phyloP scores from a whole-genome alignment of 92 coral and sea anemone genomes.

The Zoanthus gigantus region DNA sequence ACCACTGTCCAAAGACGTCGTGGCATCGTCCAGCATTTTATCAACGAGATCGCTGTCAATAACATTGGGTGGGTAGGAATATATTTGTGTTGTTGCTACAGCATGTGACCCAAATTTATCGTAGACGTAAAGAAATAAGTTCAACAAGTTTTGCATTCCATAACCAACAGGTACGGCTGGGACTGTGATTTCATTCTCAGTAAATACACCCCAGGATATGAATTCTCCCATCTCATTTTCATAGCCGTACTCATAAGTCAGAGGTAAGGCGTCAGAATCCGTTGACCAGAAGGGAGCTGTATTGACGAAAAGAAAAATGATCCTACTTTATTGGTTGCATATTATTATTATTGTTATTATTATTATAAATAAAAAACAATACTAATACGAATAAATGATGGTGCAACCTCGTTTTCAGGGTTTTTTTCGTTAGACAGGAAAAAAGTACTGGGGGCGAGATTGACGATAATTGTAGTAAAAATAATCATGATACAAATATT shows the following conservation, averaged over 20 bases:
- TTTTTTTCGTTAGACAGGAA: no score
- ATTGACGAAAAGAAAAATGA: neutral
- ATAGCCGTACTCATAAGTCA: slow-evolving; percentile 54
- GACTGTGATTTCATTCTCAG: slow-evolving; percentile 36
- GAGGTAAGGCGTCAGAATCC: slow-evolving; percentile 53
- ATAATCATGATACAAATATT: no score
- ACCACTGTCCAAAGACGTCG: slow-evolving; percentile 36
- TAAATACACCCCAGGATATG: slow-evolving; percentile 31
- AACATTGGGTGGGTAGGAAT: slow-evolving; percentile 30
- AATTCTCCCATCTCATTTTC: slow-evolving; percentile 36
- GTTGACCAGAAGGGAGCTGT: slow-evolving; percentile 59
- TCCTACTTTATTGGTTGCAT: no score
- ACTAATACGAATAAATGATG: no score
- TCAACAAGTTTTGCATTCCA: slow-evolving; percentile 36
- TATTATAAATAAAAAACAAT: no score
- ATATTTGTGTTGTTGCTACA: slow-evolving; percentile 29
- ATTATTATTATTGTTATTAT: no score
- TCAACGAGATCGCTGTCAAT: slow-evolving; percentile 12
- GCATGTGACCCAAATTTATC: slow-evolving; percentile 61
- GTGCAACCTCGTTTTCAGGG: no score
- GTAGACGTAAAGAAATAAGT: slow-evolving; percentile 38
- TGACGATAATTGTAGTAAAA: no score
- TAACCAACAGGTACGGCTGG: slow-evolving; percentile 47
- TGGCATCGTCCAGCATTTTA: slow-evolving; percentile 10
- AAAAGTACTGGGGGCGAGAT: no score